Base-by-base conservation (phyloP, 2,888 invertebrate genomes). In the Cryptocephalus primarius region DNA sequence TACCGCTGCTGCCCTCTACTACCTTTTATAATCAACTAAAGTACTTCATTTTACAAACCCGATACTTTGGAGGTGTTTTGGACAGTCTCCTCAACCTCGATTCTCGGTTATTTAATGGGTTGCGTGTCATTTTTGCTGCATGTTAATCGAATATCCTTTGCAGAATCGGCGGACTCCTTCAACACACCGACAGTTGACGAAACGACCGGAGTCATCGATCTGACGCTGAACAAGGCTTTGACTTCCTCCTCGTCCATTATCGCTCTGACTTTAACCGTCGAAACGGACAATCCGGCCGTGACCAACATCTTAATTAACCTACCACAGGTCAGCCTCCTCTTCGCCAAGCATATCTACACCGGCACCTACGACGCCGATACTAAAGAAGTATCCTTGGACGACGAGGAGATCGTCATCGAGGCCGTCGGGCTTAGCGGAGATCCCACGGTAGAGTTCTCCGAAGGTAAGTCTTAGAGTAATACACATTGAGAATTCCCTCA, bases 341-440 rank as follows among this genome's bases (percentile, higher is more conserved):
- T 59, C 42, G 43, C 40, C 22, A 46, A 48, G 12, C 48, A 51
- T 39, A 50, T 52, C 9, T 58, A 56, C 41, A 51, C 45, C 1
- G 60, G 53, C 45, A 52, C 42, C 2, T 60, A 57, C 39, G 45
- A 48, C 34, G 45, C 48, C 43, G 43, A 38, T 34, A 39, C 31
- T 4, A 45, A 54, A 14, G 34, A 11, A 9, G 45, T 59, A 11
- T 40, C 31, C 8, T 42, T 55, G 43, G 40, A 51, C 54, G 22
- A 22, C 54, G 22, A 22, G 22, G 3, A 2, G 22, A 22, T 22
- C 22, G 22, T 22, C 22, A 6, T 22, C 12, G 13, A 33, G 8
- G 33, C 52, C 9, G 41, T 36, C 6, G 42, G 33, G 8, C 43
- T 48, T 39, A 44, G 48, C 9, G 40, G 31, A 12, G 22, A 13